Evolutionary conservation across 2,113 vertebrate species (phyloP), one percentile per base, ranked within the genome.

Genomic region (Boulengeromyrus knoepffleri): DNA sequence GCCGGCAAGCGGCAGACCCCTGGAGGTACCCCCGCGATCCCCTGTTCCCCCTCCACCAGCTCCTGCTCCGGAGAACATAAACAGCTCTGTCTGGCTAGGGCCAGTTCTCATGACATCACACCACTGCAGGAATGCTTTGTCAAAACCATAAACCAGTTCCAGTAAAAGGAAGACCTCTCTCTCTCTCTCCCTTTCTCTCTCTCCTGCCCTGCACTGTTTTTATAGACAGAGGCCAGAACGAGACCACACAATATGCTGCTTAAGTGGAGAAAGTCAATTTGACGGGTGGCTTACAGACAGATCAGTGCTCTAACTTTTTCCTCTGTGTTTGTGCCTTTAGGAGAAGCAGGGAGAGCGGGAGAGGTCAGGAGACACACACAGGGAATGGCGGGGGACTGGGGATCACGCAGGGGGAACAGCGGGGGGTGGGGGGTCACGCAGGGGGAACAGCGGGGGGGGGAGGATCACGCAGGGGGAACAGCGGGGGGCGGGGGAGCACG

Each of bases 101-200:
- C 93, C 93, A 94, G 95, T 96, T 96, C 96, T 96, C 96, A 96
- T 96, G 95, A 96, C 96, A 96, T 96, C 96, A 96, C 94, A 95
- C 93, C 93, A 91, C 94, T 93, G 94, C 95, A 95, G 95, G 96
- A 96, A 96, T 96, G 95, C 94, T 93, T 94, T 92, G 93, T 95
- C 94, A 95, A 95, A 96, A 95, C 94, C 91, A 92, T 93, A 90
- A 88, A 92, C 91, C 85, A 50, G 93, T 92, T 93, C 92, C 53
- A 77, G 58, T 53, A 88, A 90, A 77, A 91, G 89, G 90, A 92
- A 91, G 87, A 91, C 90, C 47, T 49, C 88, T 58, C 90, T 85
- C 89, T 90, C 80, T 52, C 88, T 70, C 58, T 53, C 83, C 46
- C 46, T 47, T 47, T 91, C 88, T 88, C 88, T 27, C 91, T 53